Base-by-base conservation (phyloP, 2,888 invertebrate species). In the Chrysolina haemoptera region DNA sequence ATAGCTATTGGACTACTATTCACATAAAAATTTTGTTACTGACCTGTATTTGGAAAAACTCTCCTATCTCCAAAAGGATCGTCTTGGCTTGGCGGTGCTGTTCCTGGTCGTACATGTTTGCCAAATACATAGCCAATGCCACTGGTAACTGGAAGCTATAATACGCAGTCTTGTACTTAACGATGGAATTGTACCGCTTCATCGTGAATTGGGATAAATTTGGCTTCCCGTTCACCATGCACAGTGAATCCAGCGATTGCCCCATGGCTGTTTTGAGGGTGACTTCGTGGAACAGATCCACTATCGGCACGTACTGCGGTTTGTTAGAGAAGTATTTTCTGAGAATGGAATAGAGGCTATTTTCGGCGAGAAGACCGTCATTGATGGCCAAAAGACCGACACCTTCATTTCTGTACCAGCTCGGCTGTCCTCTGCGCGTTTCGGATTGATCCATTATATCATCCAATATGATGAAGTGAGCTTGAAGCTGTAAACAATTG, bases 141-240 rank as follows among this genome's bases (percentile, higher is more conserved):
- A 98, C 93, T 0, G 99, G 99, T 86, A 98, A 91, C 87, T 96
- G 95, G 89, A 98, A 98, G 0, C 98, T 94, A 88, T 99, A 98
- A 88, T 95, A 97, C 0, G 96, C 94, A 5, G 97, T 97, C 89
- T 98, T 98, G 88, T 96, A 97, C 83, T 95, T 95, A 6, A 95
- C 95, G 83, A 98, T 96, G 0, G 94, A 90, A 84, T 93, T 93
- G 86, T 98, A 98, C 82, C 94, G 92, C 73, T 95, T 95, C 94
- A 95, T 94, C 0, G 96, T 96, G 88, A 95, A 95, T 62, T 91
- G 89, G 40, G 91, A 89, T 73, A 95, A 89, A 83, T 92, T 91
- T 0, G 93, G 92, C 82, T 90, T 92, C 14, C 89, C 89, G 55
- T 82, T 71, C 79, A 90, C 90, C 11, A 91, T 88, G 74, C 95